A percentile compares a stretch with the other conserved stretches of the same genome.
Evolutionary conservation across 2,113 vertebrate species (phyloP).

Genomic region (Argyrosomus japonicus): DNA sequence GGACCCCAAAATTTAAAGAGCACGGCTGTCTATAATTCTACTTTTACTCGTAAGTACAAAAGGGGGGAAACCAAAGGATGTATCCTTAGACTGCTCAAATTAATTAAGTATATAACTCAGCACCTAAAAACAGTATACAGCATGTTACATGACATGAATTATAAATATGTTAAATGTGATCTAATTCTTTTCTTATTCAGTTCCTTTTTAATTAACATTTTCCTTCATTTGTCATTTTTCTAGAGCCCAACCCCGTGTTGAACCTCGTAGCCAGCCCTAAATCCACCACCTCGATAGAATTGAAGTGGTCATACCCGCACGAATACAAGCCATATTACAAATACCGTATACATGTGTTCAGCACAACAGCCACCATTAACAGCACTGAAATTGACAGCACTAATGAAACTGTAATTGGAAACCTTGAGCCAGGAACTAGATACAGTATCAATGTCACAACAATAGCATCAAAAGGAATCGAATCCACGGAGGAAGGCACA

Average conservation of each 20-base stretch:
- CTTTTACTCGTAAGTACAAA: constrained; percentile 71
- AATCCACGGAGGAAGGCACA: constrained; percentile 3
- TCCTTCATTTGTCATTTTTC: neutral
- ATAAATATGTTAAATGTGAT: neutral
- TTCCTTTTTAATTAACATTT: neutral
- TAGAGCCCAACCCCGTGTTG: constrained; percentile 73
- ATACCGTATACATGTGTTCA: constrained; percentile 25
- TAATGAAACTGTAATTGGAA: neutral
- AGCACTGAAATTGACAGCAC: too few relatives aligned
- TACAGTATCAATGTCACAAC: constrained; percentile 60
- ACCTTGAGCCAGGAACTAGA: constrained; percentile 56
- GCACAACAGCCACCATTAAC: neutral
- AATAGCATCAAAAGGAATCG: neutral
- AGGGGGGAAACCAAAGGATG: neutral
- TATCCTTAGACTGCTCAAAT: neutral
- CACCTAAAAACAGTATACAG: neutral
- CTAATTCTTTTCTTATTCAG: neutral
- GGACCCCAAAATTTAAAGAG: constrained; percentile 57
- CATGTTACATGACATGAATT: neutral
- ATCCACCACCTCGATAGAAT: constrained; percentile 44
- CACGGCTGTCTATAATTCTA: fast-evolving
- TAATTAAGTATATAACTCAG: neutral
- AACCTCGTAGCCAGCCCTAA: constrained; percentile 24
- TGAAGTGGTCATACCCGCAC: constrained; percentile 55
- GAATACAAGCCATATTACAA: neutral